Evolutionary conservation across 2,888 invertebrate genomes (phyloP), one percentile per base, ranked within the genome.

Genomic region (Spilosoma lubricipeda): DNA sequence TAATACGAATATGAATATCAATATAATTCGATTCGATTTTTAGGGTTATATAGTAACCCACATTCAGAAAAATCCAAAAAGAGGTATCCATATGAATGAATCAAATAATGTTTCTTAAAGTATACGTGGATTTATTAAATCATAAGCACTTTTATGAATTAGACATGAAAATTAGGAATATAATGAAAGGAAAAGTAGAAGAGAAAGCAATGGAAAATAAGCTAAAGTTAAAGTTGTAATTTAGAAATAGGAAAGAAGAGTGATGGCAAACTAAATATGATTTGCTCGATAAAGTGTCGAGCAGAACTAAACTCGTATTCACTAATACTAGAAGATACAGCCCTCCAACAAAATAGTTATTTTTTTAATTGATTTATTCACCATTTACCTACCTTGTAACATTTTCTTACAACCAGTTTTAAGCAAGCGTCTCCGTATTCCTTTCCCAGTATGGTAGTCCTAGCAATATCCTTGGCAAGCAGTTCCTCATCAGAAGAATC

Each of bases 351-450:
- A 52, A 52, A 8, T 56, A n/a, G 11, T 11, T 3, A 23, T 39
- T 39, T 39, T 39, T 39, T 39, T 11, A 11, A 39, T 39, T n/a
- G n/a, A 59, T 59, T 11, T 59, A 27, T 27, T 11, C 13, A 7
- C 52, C 45, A 67, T 74, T 80, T 52, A 67, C 74, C 80, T 83
- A 91, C 92, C 87, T 84, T 88, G 33, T 82, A 88, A 81, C 94
- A 94, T 82, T 92, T 94, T 68, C 79, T 89, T 1, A 93, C 68
- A 1, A 93, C 91, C 0, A 92, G 76, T 82, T 89, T 92, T 59
- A 90, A 73, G 56, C 94, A 94, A 0, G 91, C 90, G 9, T 91
- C 90, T 0, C 91, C 93, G 52, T 93, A 93, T 0, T 90, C 91
- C 70, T 88, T 72, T 33, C 93, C 83, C 0, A 93, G 81, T 59